phyloP scores from a whole-genome alignment of 2,888 invertebrate species.

The Drosophila formosana region DNA sequence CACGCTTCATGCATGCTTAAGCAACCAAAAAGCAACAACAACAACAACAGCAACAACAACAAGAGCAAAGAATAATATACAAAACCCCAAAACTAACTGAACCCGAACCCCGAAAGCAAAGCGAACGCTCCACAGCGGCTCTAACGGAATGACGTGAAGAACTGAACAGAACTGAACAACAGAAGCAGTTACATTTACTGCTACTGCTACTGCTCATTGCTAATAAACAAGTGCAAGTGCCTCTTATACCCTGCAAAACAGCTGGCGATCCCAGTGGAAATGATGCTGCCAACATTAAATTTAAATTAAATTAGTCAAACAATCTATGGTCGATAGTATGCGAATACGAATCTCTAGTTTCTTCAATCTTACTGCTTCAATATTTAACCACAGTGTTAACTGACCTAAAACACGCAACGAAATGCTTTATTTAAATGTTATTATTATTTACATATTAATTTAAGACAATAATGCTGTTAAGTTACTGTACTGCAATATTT shows the following conservation, averaged over 20 bases:
- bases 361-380: too few relatives aligned
- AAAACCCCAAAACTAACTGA: conserved; percentile 38
- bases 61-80: conserved; percentile 26
- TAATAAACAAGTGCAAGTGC: conserved; percentile 53
- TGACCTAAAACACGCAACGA: too few relatives aligned
- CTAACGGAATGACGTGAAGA: conserved; percentile 48
- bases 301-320: neutral
- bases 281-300: neutral
- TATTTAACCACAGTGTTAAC: too few relatives aligned
- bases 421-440: too few relatives aligned
- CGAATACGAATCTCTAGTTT: too few relatives aligned
- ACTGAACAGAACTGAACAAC: conserved; percentile 16
- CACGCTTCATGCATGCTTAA: conserved; percentile 74
- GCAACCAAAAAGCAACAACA: conserved; percentile 38
- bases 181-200: conserved; percentile 46
- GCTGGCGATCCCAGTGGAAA: neutral
- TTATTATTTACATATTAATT: too few relatives aligned
- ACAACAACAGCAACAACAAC: neutral
- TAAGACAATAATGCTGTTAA: too few relatives aligned
- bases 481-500: too few relatives aligned
- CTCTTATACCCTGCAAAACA: conserved; percentile 37
- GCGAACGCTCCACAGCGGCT: conserved; percentile 12
- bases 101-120: conserved; percentile 33
- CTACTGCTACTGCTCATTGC: conserved; percentile 37
- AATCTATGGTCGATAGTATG: too few relatives aligned